Conservation (phyloP, 2,113 vertebrate genomes). For the Centropus bengalensis region DNA sequence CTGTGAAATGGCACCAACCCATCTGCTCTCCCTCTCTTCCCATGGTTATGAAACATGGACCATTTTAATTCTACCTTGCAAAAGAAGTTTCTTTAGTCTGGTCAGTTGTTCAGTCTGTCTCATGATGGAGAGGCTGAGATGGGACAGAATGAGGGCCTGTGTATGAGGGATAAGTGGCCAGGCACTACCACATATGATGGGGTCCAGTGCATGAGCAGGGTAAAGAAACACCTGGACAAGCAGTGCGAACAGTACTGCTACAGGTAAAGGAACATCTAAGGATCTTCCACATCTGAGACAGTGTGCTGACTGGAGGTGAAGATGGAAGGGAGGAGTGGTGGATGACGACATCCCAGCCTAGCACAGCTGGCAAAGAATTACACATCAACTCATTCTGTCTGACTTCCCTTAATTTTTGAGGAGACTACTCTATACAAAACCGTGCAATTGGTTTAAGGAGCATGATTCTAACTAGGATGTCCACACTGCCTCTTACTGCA, state of each 20-base stretch:
- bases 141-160: background rate
- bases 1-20: background rate
- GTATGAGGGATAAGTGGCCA: background rate
- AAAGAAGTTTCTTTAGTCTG: background rate
- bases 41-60: background rate
- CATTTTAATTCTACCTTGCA: background rate
- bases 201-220: background rate
- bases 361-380: background rate
- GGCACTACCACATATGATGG: accelerated
- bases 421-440: background rate
- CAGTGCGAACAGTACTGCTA: background rate
- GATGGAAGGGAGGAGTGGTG: background rate
- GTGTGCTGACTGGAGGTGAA: accelerated
- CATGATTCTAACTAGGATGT: background rate
- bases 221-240: background rate
- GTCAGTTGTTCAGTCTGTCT: background rate
- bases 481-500: background rate
- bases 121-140: background rate
- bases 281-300: background rate
- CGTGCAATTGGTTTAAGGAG: background rate
- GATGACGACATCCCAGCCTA: background rate
- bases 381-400: background rate
- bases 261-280: background rate
- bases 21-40: background rate
- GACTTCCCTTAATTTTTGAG: background rate